These are phyloP conservation scores for Aphelocoma coerulescens DNA, from an alignment of 2,113 vertebrate genomes.

Conservation along the genomic window DNA sequence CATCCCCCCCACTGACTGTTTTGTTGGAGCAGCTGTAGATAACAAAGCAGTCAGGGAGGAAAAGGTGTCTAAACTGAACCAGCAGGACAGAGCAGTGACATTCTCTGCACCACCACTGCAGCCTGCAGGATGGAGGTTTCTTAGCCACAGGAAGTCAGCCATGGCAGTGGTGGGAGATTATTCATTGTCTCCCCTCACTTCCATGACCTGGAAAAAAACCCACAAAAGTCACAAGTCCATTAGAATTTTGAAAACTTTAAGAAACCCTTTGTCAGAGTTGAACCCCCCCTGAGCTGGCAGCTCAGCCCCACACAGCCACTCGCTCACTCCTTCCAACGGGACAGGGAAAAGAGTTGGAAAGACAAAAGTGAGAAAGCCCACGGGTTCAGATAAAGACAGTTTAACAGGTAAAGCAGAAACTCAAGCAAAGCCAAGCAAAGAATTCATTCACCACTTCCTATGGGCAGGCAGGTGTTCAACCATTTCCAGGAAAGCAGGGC, in stretches of 20 bases:
- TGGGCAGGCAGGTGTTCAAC: not conserved
- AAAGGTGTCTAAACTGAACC: not conserved
- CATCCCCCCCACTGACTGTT: rapidly evolving
- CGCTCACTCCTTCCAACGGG: rapidly evolving
- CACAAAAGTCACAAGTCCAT: not conserved
- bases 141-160: not conserved
- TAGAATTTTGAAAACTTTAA: not conserved
- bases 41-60: not conserved
- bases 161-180: not conserved
- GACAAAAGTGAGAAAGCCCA: not conserved
- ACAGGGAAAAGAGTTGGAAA: not conserved
- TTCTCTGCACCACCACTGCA: not conserved
- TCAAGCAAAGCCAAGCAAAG: not conserved
- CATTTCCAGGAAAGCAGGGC: not conserved
- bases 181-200: not conserved
- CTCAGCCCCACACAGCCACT: not conserved
- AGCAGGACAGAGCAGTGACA: not conserved
- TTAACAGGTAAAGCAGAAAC: not conserved
- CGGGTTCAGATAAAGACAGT: not conserved
- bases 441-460: not conserved
- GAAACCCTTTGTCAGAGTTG: not conserved
- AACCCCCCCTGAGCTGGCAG: not conserved
- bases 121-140: not conserved
- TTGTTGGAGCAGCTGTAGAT: not conserved
- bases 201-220: not conserved